Evolutionary conservation across 2,888 invertebrate genomes (phyloP), one percentile per base, ranked within the genome.

Genomic region (Xanthostigma xanthostigma): DNA sequence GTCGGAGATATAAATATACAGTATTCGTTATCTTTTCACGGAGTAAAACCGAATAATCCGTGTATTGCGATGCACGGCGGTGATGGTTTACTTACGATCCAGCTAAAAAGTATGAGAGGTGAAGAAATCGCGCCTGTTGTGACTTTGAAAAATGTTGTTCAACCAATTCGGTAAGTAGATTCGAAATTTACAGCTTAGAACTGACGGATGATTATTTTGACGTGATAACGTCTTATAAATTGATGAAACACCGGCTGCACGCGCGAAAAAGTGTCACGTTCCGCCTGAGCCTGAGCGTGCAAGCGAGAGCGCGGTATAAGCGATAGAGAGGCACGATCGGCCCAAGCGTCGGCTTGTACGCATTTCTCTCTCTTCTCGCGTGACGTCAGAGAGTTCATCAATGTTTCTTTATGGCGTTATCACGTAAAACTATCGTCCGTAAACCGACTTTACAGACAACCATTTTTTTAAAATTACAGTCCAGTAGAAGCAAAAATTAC

Each of bases 101-200:
- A 82, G 60, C 68, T 93, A n/a, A 63, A 71, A 9, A 77, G 83
- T 34, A 70, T 87, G 51, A 75, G 84, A 50, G 73, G 77, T 49
- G 91, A 93, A 66, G 94, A 94, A 55, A 72, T 91, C 51, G 75
- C 78, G 53, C 91, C 93, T 3, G 62, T 68, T 42, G 74, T 90
- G 46, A 75, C 77, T 55, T 71, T 95, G 27, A 90, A 90, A 66
- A 74, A 77, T 58, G 74, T 79, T 50, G 83, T 85, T 51, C 81
- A 84, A 52, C 75, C 84, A 12, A 68, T 83, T 46, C 76, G 76
- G 80, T 81, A 60, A 56, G 60, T 53, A 14, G 38, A 11, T 12
- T 12, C 9, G 14, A 44, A 33, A 35, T 44, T 44, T 35, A 9
- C 11, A 2, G 14, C 6, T 46, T 48, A 33, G 9, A 9, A 51